Percentiles rank a stretch among this genome's conserved stretches.
Evolutionary conservation across 2,113 vertebrate genomes (phyloP).

Genomic region (Calypte anna): DNA sequence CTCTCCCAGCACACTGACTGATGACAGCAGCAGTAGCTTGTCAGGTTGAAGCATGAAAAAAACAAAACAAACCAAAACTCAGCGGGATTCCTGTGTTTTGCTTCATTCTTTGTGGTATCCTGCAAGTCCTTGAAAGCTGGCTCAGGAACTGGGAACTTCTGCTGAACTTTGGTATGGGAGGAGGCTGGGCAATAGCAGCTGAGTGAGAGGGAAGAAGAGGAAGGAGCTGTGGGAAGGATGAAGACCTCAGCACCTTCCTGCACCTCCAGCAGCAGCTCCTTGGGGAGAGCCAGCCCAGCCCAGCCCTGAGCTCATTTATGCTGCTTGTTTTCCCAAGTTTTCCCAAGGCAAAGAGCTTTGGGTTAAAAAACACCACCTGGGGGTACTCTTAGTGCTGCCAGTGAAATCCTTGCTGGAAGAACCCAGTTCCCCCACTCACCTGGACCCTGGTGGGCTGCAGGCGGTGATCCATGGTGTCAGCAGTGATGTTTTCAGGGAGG

Average conservation of each 20-base stretch:
- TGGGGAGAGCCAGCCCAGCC: not conserved
- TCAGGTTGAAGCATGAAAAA: slow-evolving; percentile 4
- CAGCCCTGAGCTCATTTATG: not conserved
- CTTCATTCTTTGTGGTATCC: not conserved
- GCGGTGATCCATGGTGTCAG: slow-evolving; percentile 87
- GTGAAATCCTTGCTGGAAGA: not conserved
- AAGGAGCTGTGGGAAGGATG: not conserved
- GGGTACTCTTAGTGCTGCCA: not conserved
- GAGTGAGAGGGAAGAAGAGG: not conserved
- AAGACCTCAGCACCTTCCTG: not conserved
- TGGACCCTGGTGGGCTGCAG: slow-evolving; percentile 86
- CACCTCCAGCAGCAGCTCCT: not conserved
- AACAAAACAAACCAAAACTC: not conserved
- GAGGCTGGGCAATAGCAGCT: not conserved
- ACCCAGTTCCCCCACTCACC: slow-evolving; percentile 73
- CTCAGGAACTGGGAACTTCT: not conserved
- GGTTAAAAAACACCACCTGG: not conserved
- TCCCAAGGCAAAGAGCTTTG: not conserved
- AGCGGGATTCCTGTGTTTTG: not conserved
- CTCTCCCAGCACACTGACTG: not conserved
- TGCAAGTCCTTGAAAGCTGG: slow-evolving; percentile 12
- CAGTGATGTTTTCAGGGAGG: slow-evolving; percentile 82
- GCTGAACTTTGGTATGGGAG: not conserved
- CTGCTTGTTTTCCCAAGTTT: not conserved
- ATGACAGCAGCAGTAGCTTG: not conserved